phyloP scores from a whole-genome alignment of 35 echinoderm and acorn worm species.

The Ophioderma brevispina region DNA sequence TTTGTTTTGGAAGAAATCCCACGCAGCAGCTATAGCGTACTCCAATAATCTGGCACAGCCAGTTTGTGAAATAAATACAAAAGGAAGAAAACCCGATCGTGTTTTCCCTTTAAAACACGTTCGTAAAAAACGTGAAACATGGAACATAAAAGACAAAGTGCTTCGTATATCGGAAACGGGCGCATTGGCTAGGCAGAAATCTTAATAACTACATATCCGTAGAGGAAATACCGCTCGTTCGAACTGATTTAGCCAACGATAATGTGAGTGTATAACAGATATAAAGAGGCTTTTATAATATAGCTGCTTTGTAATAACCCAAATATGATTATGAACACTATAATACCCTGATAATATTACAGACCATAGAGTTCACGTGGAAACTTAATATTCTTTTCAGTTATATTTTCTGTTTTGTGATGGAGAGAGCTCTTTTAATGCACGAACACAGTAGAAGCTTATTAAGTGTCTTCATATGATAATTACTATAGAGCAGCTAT shows the following conservation, averaged over 20 bases:
- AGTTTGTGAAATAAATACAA: constrained; percentile 6
- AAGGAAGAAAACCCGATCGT: neutral
- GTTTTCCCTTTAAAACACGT: constrained; percentile 6
- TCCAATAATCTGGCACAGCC: neutral
- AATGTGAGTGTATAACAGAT: neutral
- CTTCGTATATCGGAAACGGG: neutral
- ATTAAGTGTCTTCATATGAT: neutral
- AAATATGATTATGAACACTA: neutral
- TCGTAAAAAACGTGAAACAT: constrained; percentile 1
- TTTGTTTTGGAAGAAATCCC: no score
- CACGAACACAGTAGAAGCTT: neutral
- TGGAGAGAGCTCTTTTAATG: neutral
- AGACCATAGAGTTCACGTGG: neutral
- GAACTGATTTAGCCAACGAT: neutral
- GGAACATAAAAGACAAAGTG: constrained; percentile 1
- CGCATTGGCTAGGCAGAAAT: neutral
- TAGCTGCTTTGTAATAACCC: neutral
- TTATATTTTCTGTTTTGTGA: neutral
- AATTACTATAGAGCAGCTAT: neutral
- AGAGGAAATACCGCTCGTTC: constrained; percentile 4
- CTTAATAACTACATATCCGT: neutral
- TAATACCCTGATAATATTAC: neutral
- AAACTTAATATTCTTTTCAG: constrained; percentile 3
- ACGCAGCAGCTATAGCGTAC: neutral
- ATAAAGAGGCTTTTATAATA: neutral